Percentiles rank a stretch among this genome's conserved stretches.
Conservation (phyloP, 2,113 vertebrate genomes). For the Podarcis cretensis region DNA sequence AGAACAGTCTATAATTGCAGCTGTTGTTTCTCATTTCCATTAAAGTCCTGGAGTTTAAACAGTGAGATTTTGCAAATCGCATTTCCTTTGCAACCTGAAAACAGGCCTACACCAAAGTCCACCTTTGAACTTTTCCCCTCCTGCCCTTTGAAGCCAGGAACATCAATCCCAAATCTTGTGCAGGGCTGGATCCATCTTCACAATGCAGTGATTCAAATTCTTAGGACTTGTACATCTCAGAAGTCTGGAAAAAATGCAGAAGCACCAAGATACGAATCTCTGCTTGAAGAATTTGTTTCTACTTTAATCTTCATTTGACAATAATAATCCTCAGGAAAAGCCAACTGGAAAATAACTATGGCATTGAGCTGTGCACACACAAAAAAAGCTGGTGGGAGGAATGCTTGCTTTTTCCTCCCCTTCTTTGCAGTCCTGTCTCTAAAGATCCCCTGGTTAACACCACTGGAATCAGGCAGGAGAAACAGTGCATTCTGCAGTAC, state of each 20-base stretch:
- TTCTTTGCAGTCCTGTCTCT: not conserved
- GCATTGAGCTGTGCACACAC: not conserved
- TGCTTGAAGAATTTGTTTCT: not conserved
- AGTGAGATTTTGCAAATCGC: not conserved
- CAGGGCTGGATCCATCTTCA: not conserved
- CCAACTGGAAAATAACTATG: not conserved
- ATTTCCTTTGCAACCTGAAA: constrained; percentile 33
- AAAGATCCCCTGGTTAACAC: not conserved
- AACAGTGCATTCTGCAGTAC: no score
- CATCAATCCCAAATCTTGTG: constrained; percentile 20
- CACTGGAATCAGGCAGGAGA: not conserved
- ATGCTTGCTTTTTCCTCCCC: not conserved
- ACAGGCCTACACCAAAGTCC: not conserved
- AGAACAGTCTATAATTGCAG: constrained; percentile 23
- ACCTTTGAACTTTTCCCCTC: not conserved
- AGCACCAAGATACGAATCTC: constrained; percentile 21
- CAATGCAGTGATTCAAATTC: constrained; percentile 18
- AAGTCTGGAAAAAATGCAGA: constrained; percentile 20
- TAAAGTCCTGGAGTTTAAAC: constrained; percentile 16
- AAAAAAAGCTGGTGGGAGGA: not conserved
- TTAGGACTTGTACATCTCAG: constrained; percentile 19
- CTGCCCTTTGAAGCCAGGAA: not conserved
- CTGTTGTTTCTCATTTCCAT: not conserved
- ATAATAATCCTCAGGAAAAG: not conserved
- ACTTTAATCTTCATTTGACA: constrained; percentile 4